Base-by-base conservation (phyloP, 2,888 invertebrate genomes). In the Calameuta pallipes region DNA sequence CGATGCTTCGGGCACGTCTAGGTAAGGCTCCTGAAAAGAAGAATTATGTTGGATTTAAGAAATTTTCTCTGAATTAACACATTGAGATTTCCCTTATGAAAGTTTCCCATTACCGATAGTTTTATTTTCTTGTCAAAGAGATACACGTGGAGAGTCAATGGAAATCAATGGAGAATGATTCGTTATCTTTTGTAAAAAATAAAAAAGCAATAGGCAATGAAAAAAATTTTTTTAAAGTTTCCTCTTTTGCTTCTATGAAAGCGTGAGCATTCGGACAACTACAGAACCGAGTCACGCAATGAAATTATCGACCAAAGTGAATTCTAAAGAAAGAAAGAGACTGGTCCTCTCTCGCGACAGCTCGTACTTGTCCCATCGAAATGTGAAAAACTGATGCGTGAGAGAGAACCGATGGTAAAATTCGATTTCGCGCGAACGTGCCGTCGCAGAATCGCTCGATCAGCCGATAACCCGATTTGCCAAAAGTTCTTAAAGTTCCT, bases 1-100 rank as follows among this genome's bases (percentile, higher is more conserved):
- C 56, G 97, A 95, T 15, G 97, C 97, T 92, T 97, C 97, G 36
- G 97, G 96, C 68, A 98, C 97, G 91, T 97, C 97, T 86, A 97
- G 93, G 92, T 97, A 97, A 69, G 97, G 97, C 88, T 97, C 96
- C 95, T 96, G 90, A 75, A 82, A 35, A 78, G 68, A 11, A 13
- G 71, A 71, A 23, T 13, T 71, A 34, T 30, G 23, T 1, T 23
- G 9, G 9, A 2, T 56, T 56, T 23, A 6, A 13, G 4, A 9
- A 13, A 13, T 33, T 34, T 31, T 31, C 71, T 1, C 13, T 23
- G 31, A 34, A 34, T 71, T 3, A 33, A 34, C 31, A 71, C 71
- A 9, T 2, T 56, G 23, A 23, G 23, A 15, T 23, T 56, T 13
- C 4, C 13, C 37, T 4, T 13, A 13, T 1, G 13, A 37, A 37